Conservation (phyloP, 2,888 invertebrate genomes). For the Leptinotarsa peninsularis region DNA sequence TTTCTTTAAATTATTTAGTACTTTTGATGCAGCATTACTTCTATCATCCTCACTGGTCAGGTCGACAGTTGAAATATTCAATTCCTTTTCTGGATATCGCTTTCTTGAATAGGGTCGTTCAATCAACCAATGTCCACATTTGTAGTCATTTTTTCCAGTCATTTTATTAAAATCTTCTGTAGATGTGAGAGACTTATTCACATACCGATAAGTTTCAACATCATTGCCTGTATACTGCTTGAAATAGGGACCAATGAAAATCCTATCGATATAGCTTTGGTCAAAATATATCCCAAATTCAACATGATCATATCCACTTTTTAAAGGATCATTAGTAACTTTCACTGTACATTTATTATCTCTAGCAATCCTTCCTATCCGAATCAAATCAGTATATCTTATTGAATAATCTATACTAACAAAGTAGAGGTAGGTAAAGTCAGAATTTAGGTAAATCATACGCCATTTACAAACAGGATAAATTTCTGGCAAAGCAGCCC, state of each 20-base stretch:
- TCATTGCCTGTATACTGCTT: conserved; percentile 52
- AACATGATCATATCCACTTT: conserved; percentile 50
- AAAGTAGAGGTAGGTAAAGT: conserved; percentile 70
- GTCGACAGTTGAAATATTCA: conserved; percentile 42
- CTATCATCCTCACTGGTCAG: conserved; percentile 38
- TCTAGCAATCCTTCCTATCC: conserved; percentile 68
- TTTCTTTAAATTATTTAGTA: background rate
- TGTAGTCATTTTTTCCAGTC: conserved; percentile 49
- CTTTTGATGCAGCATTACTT: background rate
- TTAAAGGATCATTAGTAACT: conserved; percentile 56
- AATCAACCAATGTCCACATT: conserved; percentile 50
- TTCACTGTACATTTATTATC: conserved; percentile 68
- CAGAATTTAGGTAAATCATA: conserved; percentile 69
- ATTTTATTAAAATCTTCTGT: conserved; percentile 57
- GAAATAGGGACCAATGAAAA: conserved; percentile 65
- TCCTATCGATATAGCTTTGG: conserved; percentile 54
- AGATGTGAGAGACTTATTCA: conserved; percentile 57
- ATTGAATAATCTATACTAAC: conserved; percentile 69
- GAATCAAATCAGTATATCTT: conserved; percentile 66
- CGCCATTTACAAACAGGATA: conserved; percentile 65
- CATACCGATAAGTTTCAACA: conserved; percentile 58
- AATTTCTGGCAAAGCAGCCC: conserved; percentile 48
- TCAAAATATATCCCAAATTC: conserved; percentile 63
- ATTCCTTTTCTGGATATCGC: background rate
- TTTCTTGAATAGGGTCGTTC: conserved; percentile 33